A percentile compares a stretch with the other conserved stretches of the same genome.
These are phyloP conservation scores for Aldrovandia affinis DNA, from an alignment of 2,797 vertebrate species.

Conservation along the genomic window DNA sequence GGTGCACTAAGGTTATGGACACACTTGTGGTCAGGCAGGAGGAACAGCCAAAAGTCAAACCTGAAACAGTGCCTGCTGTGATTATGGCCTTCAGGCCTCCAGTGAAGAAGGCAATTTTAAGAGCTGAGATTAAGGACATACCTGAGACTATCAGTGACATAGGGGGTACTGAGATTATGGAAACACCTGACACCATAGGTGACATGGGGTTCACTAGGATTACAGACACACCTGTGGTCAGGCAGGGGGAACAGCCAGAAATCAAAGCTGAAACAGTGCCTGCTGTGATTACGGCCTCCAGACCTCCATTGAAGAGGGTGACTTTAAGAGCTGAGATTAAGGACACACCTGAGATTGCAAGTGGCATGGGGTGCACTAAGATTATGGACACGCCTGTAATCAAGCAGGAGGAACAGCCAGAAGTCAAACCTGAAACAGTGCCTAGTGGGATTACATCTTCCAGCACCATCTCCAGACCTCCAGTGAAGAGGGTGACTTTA, in stretches of 20 bases:
- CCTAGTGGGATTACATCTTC: conserved; percentile 42
- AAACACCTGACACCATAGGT: neutral
- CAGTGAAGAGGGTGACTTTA: conserved; percentile 91
- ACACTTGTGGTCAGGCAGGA: conserved; percentile 17
- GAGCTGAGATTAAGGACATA: conserved; percentile 45
- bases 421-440: conserved; percentile 58
- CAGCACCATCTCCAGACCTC: conserved; percentile 78
- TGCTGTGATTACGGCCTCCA: conserved; percentile 41
- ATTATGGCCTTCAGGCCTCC: conserved; percentile 71
- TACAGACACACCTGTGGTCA: conserved; percentile 4
- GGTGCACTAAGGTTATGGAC: neutral
- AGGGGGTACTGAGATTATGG: neutral
- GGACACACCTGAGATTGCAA: neutral
- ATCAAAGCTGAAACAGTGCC: conserved; percentile 60
- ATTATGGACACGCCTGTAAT: conserved; percentile 3
- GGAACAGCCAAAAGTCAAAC: conserved; percentile 37
- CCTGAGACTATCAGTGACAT: no score
- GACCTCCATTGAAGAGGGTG: no score
- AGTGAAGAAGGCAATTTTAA: conserved; percentile 86
- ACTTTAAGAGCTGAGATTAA: neutral
- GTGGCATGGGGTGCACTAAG: neutral
- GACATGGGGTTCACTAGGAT: neutral
- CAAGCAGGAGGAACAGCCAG: no score
- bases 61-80: conserved; percentile 54
- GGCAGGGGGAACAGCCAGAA: no score